Evolutionary conservation across 2,888 invertebrate species (phyloP).

Genomic region (Lamellibrachia satsuma): DNA sequence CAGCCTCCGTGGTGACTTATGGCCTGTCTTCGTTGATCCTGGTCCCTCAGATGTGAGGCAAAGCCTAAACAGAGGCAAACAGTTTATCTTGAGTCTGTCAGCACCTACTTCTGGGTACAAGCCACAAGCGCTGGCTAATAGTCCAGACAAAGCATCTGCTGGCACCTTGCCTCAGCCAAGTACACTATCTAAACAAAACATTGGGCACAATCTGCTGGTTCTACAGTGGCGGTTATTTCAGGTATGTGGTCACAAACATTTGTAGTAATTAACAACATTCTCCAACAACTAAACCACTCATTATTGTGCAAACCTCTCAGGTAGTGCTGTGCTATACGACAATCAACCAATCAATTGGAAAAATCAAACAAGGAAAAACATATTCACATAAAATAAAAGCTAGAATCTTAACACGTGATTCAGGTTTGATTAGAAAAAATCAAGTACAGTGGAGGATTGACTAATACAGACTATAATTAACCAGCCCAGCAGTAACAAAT

Average conservation of each 20-base stretch:
- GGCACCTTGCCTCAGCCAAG: background rate
- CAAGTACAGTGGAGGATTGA: background rate
- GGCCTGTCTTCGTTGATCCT: background rate
- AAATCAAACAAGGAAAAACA: background rate
- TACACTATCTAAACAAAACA: background rate
- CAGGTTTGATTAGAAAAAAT: background rate
- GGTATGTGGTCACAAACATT: background rate
- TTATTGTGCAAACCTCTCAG: background rate
- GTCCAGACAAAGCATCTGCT: background rate
- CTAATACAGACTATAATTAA: background rate
- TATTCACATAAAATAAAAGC: background rate
- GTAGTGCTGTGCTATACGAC: background rate
- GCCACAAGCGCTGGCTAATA: background rate
- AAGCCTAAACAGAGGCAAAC: constrained; percentile 7
- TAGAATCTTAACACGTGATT: background rate
- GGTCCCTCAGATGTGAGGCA: background rate
- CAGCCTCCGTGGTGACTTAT: background rate
- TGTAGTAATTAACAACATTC: background rate
- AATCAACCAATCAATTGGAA: background rate
- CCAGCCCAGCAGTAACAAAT: background rate
- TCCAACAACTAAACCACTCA: background rate
- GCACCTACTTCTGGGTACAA: background rate
- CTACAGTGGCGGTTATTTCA: background rate
- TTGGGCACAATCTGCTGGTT: background rate
- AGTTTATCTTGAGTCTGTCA: constrained; percentile 17